phyloP scores from a whole-genome alignment of 2,888 invertebrate species.

The Stramonita haemastoma region DNA sequence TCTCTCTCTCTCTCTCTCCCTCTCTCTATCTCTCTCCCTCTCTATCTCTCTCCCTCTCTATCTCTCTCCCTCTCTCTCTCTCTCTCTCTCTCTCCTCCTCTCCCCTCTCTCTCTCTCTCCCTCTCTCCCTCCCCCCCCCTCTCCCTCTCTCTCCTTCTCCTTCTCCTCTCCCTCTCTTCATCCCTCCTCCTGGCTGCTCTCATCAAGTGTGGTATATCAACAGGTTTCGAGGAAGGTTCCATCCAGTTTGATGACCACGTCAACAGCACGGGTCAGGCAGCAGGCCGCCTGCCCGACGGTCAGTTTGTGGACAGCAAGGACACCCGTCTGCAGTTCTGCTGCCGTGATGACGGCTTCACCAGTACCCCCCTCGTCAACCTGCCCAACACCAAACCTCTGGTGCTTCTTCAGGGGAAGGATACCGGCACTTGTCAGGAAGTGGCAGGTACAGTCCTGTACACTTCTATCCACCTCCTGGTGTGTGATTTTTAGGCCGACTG shows the following conservation, averaged over 20 bases:
- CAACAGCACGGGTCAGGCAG: not conserved
- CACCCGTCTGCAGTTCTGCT: conserved; percentile 40
- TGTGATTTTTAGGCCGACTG: too few species aligned
- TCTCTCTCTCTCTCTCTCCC: too few species aligned
- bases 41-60: not conserved
- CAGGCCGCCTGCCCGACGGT: conserved; percentile 30
- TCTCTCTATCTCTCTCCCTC: too few species aligned
- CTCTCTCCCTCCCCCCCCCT: too few species aligned
- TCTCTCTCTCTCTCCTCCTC: too few species aligned
- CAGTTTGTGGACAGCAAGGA: not conserved
- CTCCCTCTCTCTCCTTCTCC: too few species aligned
- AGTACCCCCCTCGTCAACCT: conserved; percentile 22
- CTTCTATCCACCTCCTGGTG: too few species aligned
- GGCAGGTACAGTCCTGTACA: conserved; percentile 34
- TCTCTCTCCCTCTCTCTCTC: too few species aligned
- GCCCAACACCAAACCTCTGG: conserved; percentile 41
- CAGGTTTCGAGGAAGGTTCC: conserved; percentile 28
- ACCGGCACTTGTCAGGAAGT: conserved; percentile 47
- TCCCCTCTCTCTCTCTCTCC: too few species aligned
- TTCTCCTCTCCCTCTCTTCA: not conserved
- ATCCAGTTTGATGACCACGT: conserved; percentile 29
- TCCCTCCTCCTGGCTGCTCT: not conserved
- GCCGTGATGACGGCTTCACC: conserved; percentile 9
- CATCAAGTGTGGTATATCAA: not conserved
- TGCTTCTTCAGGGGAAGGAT: conserved; percentile 38